A percentile compares a stretch with the other conserved stretches of the same genome.
These are phyloP conservation scores for Gymnobelideus leadbeateri DNA, from an alignment of 2,113 vertebrate genomes.

Conservation along the genomic window DNA sequence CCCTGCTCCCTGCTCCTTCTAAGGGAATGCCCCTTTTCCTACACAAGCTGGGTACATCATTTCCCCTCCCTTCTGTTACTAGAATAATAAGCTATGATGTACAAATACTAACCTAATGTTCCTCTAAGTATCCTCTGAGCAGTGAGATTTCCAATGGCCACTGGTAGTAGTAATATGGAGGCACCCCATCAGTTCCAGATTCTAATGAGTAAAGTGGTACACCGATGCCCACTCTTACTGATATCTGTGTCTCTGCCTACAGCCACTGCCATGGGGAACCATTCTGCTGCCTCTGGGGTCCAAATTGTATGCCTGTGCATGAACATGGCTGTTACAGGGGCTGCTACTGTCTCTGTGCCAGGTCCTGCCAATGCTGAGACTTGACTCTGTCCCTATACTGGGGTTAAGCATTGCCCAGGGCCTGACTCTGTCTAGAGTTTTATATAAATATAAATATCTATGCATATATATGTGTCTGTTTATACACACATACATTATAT, in stretches of 20 bases:
- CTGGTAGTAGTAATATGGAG: neutral
- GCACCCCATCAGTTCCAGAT: neutral
- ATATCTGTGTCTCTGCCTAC: neutral
- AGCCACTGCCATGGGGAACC: neutral
- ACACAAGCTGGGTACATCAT: neutral
- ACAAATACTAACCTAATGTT: neutral
- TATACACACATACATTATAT: neutral
- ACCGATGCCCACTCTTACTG: neutral
- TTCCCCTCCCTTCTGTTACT: neutral
- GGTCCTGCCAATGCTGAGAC: neutral
- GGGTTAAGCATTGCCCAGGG: too few relatives aligned
- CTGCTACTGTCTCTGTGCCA: neutral
- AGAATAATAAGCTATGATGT: neutral
- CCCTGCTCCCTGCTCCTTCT: too few relatives aligned
- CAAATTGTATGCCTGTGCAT: neutral
- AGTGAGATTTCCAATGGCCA: neutral
- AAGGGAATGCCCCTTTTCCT: neutral
- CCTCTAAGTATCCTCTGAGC: neutral
- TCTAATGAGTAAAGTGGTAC: neutral
- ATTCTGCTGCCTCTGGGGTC: neutral
- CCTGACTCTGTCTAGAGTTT: neutral
- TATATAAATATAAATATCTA: neutral
- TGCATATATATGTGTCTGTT: neutral
- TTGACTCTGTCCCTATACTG: neutral
- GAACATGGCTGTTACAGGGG: neutral